Evolutionary conservation across 2,113 vertebrate species (phyloP).

Genomic region (Melanerpes formicivorus): DNA sequence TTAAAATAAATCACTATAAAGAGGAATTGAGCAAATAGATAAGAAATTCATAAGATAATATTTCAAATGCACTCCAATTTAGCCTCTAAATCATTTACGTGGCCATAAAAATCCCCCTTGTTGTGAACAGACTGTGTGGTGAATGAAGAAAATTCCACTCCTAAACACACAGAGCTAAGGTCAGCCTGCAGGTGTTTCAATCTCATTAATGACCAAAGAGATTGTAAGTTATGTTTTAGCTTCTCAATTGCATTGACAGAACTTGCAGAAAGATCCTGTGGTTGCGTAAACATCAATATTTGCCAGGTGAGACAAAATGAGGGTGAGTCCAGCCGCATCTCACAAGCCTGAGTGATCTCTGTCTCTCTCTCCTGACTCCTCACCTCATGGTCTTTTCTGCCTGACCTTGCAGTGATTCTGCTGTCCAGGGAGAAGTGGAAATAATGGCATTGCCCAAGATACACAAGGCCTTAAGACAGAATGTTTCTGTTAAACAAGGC

Average conservation of each 20-base stretch:
- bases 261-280: neutral
- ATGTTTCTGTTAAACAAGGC: neutral
- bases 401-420: neutral
- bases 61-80: neutral
- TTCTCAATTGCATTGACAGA: neutral
- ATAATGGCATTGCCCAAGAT: neutral
- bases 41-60: neutral
- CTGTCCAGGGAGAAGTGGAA: neutral
- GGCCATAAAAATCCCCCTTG: neutral
- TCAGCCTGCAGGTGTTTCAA: neutral
- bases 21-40: neutral
- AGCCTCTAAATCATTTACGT: neutral
- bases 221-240: neutral
- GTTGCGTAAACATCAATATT: neutral
- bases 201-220: neutral
- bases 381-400: neutral
- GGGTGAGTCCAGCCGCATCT: neutral
- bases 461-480: neutral
- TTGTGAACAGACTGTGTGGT: neutral
- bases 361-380: neutral
- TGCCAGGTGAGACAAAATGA: neutral
- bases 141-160: neutral
- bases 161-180: neutral
- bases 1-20: neutral
- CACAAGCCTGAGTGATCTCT: neutral